A percentile compares a stretch with the other conserved stretches of the same genome.
Conservation (phyloP, 2,797 vertebrate genomes). For the Aselliscus stoliczkanus region DNA sequence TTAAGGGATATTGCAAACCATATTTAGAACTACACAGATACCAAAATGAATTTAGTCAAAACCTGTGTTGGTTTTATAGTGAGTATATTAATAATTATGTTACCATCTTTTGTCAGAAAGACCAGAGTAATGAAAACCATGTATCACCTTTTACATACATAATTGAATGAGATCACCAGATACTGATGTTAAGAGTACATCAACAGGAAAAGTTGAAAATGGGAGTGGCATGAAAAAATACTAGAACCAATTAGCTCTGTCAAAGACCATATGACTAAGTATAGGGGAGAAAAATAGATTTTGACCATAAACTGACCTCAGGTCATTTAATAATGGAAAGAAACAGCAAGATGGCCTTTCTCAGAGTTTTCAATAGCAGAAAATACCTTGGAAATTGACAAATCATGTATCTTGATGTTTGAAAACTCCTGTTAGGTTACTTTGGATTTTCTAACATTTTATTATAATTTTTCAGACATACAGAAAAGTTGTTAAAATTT, state of each 20-base stretch:
- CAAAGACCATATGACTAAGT: conserved; percentile 44
- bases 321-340: conserved; percentile 27
- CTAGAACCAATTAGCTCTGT: conserved; percentile 45
- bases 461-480: not conserved
- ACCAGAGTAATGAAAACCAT: conserved; percentile 36
- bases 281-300: conserved; percentile 29
- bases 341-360: not conserved
- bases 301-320: conserved; percentile 32
- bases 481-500: not conserved
- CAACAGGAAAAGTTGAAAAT: conserved; percentile 26
- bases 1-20: not conserved
- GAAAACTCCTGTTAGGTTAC: not conserved
- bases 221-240: conserved; percentile 41
- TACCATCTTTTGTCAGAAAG: conserved; percentile 27
- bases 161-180: conserved; percentile 54
- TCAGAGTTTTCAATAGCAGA: not conserved
- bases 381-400: conserved; percentile 16
- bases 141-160: conserved; percentile 22
- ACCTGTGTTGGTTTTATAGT: not conserved
- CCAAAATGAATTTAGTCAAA: conserved; percentile 25
- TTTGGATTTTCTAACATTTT: conserved; percentile 36
- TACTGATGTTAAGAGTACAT: conserved; percentile 40
- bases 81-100: conserved; percentile 26
- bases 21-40: conserved; percentile 17
- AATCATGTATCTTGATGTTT: not conserved